Evolutionary conservation across 2,797 vertebrate genomes (phyloP), one percentile per base, ranked within the genome.

Genomic region (Microchirus variegatus): DNA sequence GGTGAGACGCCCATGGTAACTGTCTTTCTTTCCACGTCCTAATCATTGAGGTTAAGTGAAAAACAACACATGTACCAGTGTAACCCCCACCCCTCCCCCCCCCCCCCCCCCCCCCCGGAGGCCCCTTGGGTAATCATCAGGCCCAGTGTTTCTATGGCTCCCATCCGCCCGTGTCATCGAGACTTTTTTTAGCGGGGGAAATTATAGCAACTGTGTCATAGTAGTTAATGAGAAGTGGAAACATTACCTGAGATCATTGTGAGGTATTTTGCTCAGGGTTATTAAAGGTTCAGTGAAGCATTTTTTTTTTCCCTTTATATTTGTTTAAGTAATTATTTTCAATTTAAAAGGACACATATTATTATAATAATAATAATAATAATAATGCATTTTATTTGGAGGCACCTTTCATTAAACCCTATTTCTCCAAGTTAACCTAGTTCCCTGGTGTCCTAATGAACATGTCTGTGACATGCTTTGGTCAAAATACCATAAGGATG

Each of bases 1-100:
- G 90, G 91, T 89, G 87, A 91, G 82, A 77, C 63, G 38, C 56
- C 88, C 85, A 80, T 91, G 90, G 91, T 67, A 87, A 94, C 91
- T 17, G 56, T 75, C 74, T 73, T 75, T 77, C 67, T 83, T 82
- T 79, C 74, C 83, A 74, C 67, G 52, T 76, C 70, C 81, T 80
- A 86, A 86, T 85, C 80, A 86, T 71, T 78, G 81, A 38, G 2
- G 70, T 37, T 67, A 59, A 73, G 72, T 79, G 91, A 82, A 91
- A 89, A 93, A 93, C 89, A 93, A 90, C 78, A 80, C 72, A 67
- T 65, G 85, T 63, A 69, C 76, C 59, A 4, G 64, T 67, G 78
- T 78, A 59, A 81, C 79, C 77, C 43, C 41, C 4, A 35, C 26
- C 26, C 26, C 35, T 78, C 77, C 44, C 42, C 4, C 7, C 36